Evolutionary conservation across 2,797 vertebrate genomes (phyloP), one percentile per base, ranked within the genome.

Genomic region (Loriculus beryllinus): DNA sequence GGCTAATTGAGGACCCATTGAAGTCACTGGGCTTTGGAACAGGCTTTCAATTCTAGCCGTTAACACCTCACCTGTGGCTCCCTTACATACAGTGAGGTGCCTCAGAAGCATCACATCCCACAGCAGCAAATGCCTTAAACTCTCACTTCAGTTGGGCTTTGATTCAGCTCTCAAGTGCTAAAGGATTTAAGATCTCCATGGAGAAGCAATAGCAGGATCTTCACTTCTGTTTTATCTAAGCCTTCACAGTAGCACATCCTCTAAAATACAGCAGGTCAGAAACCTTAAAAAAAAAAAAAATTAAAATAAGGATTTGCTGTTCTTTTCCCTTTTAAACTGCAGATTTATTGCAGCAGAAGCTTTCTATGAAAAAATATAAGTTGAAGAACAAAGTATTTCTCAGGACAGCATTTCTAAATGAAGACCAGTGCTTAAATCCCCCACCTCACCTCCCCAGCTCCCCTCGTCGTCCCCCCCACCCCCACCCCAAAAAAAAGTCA

Each of bases 161-260:
- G 77, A 90, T 62, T 86, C 9, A 5, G 28, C 26, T 90, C 42
- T 88, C 37, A 45, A 57, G n/a, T 8, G 43, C 22, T 76, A 90
- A 84, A 88, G 70, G 74, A 81, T 93, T 94, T 82, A 79, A 83
- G 74, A 69, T 92, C 77, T 90, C 74, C 17, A 11, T 35, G 49
- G 42, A 76, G 65, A 62, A 75, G 62, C 42, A 76, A 54, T 20
- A 71, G 67, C 4, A 1, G 63, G 62, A 93, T 48, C 40, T 85
- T 64, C 39, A 52, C 14, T 68, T 88, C 62, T 57, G 28, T 52
- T 69, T 33, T 22, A 81, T 13, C 49, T 29, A 81, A 64, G 26
- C 62, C n/a, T 62, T 81, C 3, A 0, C n/a, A 81, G 72, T 5
- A 71, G 37, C 23, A 65, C 45, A 78, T 45, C 49, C 48, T 83